A percentile compares a stretch with the other conserved stretches of the same genome.
Evolutionary conservation across 2,113 vertebrate genomes (phyloP).

Genomic region (Dolichallabes microphthalmus): DNA sequence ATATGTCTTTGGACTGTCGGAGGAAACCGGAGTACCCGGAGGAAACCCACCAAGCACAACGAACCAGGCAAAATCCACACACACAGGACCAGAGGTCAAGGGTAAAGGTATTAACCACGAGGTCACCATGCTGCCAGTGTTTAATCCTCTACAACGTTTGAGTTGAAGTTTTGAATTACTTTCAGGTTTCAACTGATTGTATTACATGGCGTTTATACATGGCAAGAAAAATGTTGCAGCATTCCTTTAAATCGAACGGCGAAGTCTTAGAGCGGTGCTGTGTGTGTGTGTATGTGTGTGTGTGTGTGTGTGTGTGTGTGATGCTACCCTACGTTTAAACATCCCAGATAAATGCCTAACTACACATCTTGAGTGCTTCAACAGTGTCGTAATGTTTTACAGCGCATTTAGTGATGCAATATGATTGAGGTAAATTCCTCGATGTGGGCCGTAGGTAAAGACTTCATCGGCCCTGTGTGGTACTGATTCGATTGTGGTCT

Average conservation of each 20-base stretch:
- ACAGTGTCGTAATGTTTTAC: neutral
- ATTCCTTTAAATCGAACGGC: neutral
- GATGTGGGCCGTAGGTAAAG: neutral
- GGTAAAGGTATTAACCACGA: too few relatives aligned
- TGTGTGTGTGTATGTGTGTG: too few relatives aligned
- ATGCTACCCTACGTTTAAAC: neutral
- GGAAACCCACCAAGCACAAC: too few relatives aligned
- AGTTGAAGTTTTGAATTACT: neutral
- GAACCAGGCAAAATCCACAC: too few relatives aligned
- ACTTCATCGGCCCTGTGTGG: conserved; percentile 11
- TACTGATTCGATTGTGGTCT: conserved; percentile 27
- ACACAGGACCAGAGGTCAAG: too few relatives aligned
- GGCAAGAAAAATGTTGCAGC: neutral
- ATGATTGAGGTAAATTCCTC: conserved; percentile 6
- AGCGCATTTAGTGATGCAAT: neutral
- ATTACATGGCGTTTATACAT: neutral
- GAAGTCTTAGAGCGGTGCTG: neutral
- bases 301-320: too few relatives aligned
- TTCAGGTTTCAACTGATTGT: neutral
- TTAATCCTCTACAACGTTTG: neutral
- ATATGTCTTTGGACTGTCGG: too few relatives aligned
- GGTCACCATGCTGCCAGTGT: too few relatives aligned
- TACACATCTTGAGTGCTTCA: neutral
- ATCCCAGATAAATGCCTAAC: neutral
- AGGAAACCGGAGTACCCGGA: too few relatives aligned